phyloP scores from a whole-genome alignment of 2,888 invertebrate genomes.

The Rhimphoctona megacephalus region DNA sequence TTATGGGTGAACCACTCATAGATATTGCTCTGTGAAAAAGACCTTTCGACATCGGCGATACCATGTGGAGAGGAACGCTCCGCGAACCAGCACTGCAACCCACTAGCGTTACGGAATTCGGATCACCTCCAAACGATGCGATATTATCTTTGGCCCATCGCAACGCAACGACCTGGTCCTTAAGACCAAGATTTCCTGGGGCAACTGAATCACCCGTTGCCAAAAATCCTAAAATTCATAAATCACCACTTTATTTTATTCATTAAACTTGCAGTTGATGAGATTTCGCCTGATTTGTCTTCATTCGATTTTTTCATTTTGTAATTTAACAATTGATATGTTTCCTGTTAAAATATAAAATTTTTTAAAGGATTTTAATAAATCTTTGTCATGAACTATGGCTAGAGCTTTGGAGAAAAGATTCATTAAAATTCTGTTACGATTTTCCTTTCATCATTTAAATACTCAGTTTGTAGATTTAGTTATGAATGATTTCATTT shows the following conservation, averaged over 20 bases:
- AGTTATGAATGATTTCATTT: too few species aligned
- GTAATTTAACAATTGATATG: neutral
- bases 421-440: too few species aligned
- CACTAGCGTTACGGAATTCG: slow-evolving; percentile 87
- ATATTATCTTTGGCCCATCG: slow-evolving; percentile 89
- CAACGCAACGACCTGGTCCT: slow-evolving; percentile 89
- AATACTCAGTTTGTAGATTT: too few species aligned
- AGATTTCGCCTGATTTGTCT: neutral
- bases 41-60: slow-evolving; percentile 88
- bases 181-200: slow-evolving; percentile 89
- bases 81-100: slow-evolving; percentile 86
- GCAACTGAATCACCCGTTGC: slow-evolving; percentile 88
- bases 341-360: too few species aligned
- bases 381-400: too few species aligned
- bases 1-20: slow-evolving; percentile 88
- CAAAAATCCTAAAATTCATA: slow-evolving; percentile 83
- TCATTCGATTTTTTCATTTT: neutral
- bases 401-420: too few species aligned
- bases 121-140: slow-evolving; percentile 89
- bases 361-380: too few species aligned
- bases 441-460: too few species aligned
- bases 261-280: too few species aligned
- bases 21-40: slow-evolving; percentile 88
- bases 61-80: slow-evolving; percentile 83
- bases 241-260: neutral